Conservation (phyloP, 1,140 invertebrate genomes). For the Cydia amplana region DNA sequence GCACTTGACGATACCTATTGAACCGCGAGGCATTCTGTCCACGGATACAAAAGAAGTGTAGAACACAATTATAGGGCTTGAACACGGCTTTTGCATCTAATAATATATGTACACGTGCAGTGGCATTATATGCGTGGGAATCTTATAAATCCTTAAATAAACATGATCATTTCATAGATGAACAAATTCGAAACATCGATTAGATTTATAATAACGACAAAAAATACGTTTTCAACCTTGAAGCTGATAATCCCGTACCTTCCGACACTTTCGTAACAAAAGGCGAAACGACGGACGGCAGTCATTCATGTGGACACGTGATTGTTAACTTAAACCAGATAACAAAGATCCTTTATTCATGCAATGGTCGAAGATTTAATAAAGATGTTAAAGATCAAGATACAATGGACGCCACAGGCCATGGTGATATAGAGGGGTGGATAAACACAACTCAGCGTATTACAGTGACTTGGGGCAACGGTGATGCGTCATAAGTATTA, state of each 20-base stretch:
- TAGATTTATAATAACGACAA: constrained; percentile 29
- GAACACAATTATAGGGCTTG: constrained; percentile 12
- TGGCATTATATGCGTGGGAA: constrained; percentile 16
- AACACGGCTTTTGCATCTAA: constrained; percentile 4
- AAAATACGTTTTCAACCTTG: constrained; percentile 36
- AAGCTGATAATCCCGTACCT: constrained; percentile 58
- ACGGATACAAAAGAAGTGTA: constrained; percentile 20
- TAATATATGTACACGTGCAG: constrained; percentile 1
- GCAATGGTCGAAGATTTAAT: constrained; percentile 34
- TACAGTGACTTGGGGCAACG: constrained; percentile 50
- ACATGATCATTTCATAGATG: constrained; percentile 47
- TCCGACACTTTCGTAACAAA: constrained; percentile 52
- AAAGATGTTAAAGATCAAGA: constrained; percentile 44
- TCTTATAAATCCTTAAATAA: constrained; percentile 33
- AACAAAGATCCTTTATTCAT: constrained; percentile 39
- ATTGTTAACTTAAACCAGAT: constrained; percentile 54
- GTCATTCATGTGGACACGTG: constrained; percentile 60
- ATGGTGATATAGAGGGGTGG: constrained; percentile 54
- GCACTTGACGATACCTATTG: constrained; percentile 29
- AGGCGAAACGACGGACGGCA: constrained; percentile 48
- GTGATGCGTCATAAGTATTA: constrained; percentile 73
- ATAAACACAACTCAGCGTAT: constrained; percentile 64
- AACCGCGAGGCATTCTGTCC: neutral
- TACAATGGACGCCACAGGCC: constrained; percentile 53
- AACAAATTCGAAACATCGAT: constrained; percentile 25